Evolutionary conservation across 2,888 invertebrate genomes (phyloP).

Genomic region (Ochropleura plecta): DNA sequence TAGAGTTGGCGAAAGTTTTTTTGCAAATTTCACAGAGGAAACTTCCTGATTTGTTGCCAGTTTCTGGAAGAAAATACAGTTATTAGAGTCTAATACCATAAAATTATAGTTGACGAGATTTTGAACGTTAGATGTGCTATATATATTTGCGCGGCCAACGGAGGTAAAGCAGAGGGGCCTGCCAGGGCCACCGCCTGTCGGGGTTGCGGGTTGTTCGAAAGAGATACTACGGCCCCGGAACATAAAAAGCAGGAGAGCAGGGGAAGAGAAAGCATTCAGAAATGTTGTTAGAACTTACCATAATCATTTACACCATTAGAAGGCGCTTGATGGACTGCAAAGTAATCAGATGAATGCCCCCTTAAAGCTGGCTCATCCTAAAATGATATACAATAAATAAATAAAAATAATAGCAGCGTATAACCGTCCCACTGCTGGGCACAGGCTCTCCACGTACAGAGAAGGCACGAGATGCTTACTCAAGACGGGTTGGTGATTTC

Average conservation of each 20-base stretch:
- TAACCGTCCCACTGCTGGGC: too few relatives aligned
- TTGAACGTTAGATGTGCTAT: too few relatives aligned
- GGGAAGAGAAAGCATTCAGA: neutral
- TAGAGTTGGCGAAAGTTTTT: slow-evolving; percentile 61
- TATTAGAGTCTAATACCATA: neutral
- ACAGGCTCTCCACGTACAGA: too few relatives aligned
- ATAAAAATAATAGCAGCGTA: neutral
- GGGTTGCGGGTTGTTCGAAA: too few relatives aligned
- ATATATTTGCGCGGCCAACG: too few relatives aligned
- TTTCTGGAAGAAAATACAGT: slow-evolving; percentile 35
- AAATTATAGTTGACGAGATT: neutral
- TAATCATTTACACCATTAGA: neutral
- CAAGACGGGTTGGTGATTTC: too few relatives aligned
- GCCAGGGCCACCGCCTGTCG: too few relatives aligned
- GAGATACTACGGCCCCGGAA: too few relatives aligned
- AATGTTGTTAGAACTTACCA: neutral
- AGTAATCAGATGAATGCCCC: neutral
- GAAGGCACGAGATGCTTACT: too few relatives aligned
- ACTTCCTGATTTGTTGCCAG: neutral
- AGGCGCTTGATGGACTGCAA: neutral
- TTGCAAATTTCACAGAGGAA: slow-evolving; percentile 61
- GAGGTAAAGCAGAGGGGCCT: too few relatives aligned
- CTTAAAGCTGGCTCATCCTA: neutral
- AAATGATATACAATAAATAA: neutral
- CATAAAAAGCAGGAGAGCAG: too few relatives aligned